These are phyloP conservation scores for Larimichthys crocea DNA, from an alignment of 2,113 vertebrate genomes.

Conservation along the genomic window DNA sequence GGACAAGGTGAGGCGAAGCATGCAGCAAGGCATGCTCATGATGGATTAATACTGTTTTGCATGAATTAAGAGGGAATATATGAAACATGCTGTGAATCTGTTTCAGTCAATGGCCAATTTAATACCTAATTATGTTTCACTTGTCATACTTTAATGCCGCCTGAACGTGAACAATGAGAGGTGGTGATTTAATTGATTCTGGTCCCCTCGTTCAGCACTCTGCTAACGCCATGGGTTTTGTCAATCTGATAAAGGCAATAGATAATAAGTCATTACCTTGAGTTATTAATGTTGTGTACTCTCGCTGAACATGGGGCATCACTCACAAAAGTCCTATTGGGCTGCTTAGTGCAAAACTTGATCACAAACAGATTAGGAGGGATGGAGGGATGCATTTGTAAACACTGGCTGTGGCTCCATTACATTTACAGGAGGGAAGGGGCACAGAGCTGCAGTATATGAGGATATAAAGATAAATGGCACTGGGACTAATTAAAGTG, in stretches of 20 bases:
- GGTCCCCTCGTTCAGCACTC: constrained; percentile 29
- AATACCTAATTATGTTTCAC: constrained; percentile 81
- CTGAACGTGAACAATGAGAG: constrained; percentile 67
- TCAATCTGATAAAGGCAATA: constrained; percentile 64
- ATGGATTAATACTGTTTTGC: constrained; percentile 76
- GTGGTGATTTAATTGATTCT: constrained; percentile 72
- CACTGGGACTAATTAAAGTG: constrained; percentile 30
- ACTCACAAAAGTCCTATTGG: constrained; percentile 6
- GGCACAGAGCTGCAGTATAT: constrained; percentile 13
- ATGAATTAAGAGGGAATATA: constrained; percentile 73
- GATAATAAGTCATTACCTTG: constrained; percentile 65
- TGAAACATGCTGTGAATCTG: constrained; percentile 72
- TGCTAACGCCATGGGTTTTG: constrained; percentile 48
- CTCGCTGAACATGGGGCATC: constrained; percentile 2
- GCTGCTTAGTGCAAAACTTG: constrained; percentile 22
- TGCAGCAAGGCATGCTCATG: constrained; percentile 41
- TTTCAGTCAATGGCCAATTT: constrained; percentile 79
- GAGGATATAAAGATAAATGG: constrained; percentile 55
- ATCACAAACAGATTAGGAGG: constrained; percentile 46
- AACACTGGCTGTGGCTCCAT: constrained; percentile 10
- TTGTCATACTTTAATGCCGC: constrained; percentile 69
- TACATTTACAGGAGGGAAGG: constrained; percentile 4
- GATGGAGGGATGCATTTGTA: constrained; percentile 32
- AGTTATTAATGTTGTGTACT: constrained; percentile 56
- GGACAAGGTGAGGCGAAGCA: constrained; percentile 40